Base-by-base conservation (phyloP, 1,140 invertebrate genomes). In the Megathymus violae region DNA sequence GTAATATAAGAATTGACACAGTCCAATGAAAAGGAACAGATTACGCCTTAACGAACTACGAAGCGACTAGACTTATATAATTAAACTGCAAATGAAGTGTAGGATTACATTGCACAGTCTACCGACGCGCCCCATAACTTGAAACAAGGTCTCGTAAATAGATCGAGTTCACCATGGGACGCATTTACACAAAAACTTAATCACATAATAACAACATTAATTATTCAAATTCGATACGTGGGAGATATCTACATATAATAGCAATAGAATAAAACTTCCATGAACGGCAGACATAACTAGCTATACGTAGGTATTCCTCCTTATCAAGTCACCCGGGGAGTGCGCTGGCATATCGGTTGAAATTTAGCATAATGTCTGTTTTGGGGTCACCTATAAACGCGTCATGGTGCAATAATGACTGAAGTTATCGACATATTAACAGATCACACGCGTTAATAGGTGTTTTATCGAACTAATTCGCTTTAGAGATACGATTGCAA, bases 1-100 rank as follows among this genome's bases (percentile, higher is more conserved):
- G 88, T 91, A 90, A 88, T 78, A 91, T 77, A 88, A 92, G 91
- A 92, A 91, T 91, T 89, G 91, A 92, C 91, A 91, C 88, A 92
- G 89, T 91, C 89, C 79, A 84, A 74, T 84, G 77, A 64, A 67
- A 85, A 82, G 77, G 67, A 88, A 85, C 76, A 85, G 71, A 86
- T 80, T 80, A 82, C 73, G 71, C 70, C 77, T 75, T 80, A 78
- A 75, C 75, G 59, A 77, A 76, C 66, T 84, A 81, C 56, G 66
- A 82, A 78, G 68, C 59, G 62, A 54, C 61, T 63, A 58, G 63
- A 47, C 43, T 44, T 48, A 63, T 52, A 58, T 64, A 75, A 73
- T 73, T 73, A 68, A 69, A 59, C 62, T 64, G 67, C 62, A 72
- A 71, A 67, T 43, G 46, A 61, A 61, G 81, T 83, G 74, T 85